Evolutionary conservation across 2,888 invertebrate genomes (phyloP).

Genomic region (Tipula helvola): DNA sequence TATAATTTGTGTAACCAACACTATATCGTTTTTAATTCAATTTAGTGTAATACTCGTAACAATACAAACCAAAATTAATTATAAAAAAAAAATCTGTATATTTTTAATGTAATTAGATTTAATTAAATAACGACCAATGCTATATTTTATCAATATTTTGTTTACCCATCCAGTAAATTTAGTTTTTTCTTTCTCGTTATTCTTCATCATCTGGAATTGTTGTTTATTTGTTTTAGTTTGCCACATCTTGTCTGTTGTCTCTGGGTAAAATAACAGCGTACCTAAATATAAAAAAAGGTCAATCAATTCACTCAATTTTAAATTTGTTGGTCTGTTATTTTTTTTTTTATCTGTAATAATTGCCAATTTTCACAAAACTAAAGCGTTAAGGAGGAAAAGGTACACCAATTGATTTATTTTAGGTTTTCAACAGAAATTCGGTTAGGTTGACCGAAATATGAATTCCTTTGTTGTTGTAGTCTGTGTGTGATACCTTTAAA

Average conservation of each 20-base stretch:
- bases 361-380: neutral
- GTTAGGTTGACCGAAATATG: neutral
- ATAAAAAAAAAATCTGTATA: too few relatives aligned
- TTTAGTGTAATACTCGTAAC: too few relatives aligned
- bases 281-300: neutral
- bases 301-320: neutral
- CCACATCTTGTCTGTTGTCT: neutral
- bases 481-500: neutral
- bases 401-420: neutral
- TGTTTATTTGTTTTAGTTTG: neutral
- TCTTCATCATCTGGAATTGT: neutral
- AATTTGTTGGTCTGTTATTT: neutral
- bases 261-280: neutral
- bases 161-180: too few relatives aligned
- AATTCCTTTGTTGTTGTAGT: neutral
- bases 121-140: too few relatives aligned
- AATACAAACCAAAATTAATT: too few relatives aligned
- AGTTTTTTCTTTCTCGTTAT: too few relatives aligned
- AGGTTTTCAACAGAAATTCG: neutral
- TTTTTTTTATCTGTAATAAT: neutral
- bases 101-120: too few relatives aligned
- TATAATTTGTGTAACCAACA: too few relatives aligned
- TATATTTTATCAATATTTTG: too few relatives aligned
- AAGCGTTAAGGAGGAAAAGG: neutral
- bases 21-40: too few relatives aligned